These are phyloP conservation scores for Rousettus madagascariensis DNA, from an alignment of 2,797 vertebrate species.

Conservation along the genomic window DNA sequence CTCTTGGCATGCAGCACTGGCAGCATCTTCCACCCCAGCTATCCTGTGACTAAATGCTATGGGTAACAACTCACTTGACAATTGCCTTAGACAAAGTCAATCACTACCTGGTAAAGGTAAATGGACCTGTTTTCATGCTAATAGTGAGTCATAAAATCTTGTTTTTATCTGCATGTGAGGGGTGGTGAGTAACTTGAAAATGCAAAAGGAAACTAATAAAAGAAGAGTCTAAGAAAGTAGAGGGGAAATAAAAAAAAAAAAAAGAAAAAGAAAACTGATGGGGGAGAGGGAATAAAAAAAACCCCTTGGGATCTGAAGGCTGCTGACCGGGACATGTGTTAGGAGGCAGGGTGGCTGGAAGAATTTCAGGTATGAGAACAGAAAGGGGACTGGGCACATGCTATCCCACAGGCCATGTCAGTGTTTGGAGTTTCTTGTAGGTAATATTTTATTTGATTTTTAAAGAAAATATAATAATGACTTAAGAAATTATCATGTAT, in stretches of 20 bases:
- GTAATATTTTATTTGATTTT: not conserved
- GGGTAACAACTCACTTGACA: not conserved
- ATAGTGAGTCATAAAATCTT: not conserved
- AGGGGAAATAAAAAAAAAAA: not conserved
- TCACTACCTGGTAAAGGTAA: not conserved
- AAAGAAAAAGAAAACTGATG: not conserved
- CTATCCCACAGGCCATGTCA: rapidly evolving
- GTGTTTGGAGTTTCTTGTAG: not conserved
- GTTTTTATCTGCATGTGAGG: not conserved
- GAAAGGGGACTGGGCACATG: not conserved
- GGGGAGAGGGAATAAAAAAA: no score
- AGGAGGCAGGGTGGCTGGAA: rapidly evolving
- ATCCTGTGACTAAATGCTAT: not conserved
- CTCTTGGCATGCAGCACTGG: not conserved
- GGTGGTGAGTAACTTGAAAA: not conserved
- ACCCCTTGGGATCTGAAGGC: not conserved
- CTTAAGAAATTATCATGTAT: not conserved
- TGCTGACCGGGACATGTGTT: not conserved
- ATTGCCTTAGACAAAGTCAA: not conserved
- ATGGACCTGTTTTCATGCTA: not conserved
- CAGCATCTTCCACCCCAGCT: not conserved
- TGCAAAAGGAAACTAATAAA: not conserved
- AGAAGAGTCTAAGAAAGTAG: not conserved
- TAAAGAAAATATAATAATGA: not conserved
- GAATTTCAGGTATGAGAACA: not conserved